A percentile compares a stretch with the other conserved stretches of the same genome.
These are phyloP conservation scores for Glomeris maerens DNA, from an alignment of 1,140 invertebrate genomes.

Conservation along the genomic window DNA sequence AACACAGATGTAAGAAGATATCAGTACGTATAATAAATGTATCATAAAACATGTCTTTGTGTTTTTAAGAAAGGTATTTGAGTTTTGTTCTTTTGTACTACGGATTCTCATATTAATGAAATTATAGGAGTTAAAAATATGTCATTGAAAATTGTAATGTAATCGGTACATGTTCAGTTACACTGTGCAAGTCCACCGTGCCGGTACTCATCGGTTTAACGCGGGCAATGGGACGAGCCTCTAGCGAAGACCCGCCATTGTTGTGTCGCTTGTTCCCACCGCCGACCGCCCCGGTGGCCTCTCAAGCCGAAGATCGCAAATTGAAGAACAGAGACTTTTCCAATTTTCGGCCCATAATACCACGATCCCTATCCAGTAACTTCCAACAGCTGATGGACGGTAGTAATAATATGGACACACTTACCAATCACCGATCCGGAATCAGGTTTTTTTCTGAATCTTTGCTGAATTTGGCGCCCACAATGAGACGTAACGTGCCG, in stretches of 20 bases:
- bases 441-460: no score
- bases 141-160: neutral
- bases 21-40: no score
- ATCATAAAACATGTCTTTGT: no score
- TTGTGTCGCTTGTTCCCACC: slow-evolving; percentile 67
- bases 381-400: slow-evolving; percentile 44
- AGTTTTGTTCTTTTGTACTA: no score
- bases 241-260: slow-evolving; percentile 55
- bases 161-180: slow-evolving; percentile 33
- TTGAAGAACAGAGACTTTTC: slow-evolving; percentile 27
- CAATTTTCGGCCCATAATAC: slow-evolving; percentile 62
- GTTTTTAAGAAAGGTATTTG: no score
- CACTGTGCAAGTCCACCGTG: slow-evolving; percentile 64
- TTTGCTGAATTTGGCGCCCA: no score
- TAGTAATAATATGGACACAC: slow-evolving; percentile 17
- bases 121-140: no score
- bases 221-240: slow-evolving; percentile 73
- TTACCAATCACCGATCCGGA: no score
- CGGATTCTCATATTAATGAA: no score
- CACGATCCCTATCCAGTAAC: slow-evolving; percentile 74
- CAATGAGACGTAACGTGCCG: no score
- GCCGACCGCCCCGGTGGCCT: slow-evolving; percentile 32
- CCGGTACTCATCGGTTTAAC: slow-evolving; percentile 74
- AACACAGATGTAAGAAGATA: no score
- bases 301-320: slow-evolving; percentile 35